These are phyloP conservation scores for Bufo bufo DNA, from an alignment of 2,113 vertebrate genomes.

Conservation along the genomic window DNA sequence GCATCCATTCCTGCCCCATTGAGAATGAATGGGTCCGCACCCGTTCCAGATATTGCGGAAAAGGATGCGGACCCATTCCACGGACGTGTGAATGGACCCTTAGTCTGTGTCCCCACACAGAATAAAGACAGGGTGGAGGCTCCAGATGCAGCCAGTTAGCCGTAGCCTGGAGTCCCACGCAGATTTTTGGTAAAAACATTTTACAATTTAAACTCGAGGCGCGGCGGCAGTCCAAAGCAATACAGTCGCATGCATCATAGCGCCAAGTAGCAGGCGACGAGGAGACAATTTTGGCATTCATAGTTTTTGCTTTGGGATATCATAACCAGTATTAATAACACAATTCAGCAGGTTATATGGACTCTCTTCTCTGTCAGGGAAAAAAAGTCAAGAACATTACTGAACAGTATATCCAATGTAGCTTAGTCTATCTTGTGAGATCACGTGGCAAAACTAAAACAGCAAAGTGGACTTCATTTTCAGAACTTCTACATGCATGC, in stretches of 20 bases:
- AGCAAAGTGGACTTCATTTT: neutral
- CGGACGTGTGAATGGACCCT: no score
- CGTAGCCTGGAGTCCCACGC: no score
- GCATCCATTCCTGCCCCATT: no score
- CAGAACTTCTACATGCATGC: neutral
- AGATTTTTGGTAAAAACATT: no score
- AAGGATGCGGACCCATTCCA: no score
- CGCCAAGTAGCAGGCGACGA: neutral
- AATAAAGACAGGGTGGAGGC: no score
- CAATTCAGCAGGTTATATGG: neutral
- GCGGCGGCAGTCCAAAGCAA: no score
- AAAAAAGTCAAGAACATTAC: neutral
- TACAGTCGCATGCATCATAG: neutral
- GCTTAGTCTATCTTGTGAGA: neutral
- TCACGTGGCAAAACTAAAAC: neutral
- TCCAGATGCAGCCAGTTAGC: no score
- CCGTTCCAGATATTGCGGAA: no score
- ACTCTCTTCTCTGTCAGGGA: neutral
- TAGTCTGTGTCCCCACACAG: no score
- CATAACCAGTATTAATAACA: constrained; percentile 4
- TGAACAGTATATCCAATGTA: neutral
- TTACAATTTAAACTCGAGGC: no score
- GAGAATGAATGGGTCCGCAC: no score
- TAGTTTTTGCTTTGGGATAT: constrained; percentile 12
- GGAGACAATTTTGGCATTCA: neutral